phyloP scores from a whole-genome alignment of 2,797 vertebrate genomes.

The Dendrocincla tyrannina region DNA sequence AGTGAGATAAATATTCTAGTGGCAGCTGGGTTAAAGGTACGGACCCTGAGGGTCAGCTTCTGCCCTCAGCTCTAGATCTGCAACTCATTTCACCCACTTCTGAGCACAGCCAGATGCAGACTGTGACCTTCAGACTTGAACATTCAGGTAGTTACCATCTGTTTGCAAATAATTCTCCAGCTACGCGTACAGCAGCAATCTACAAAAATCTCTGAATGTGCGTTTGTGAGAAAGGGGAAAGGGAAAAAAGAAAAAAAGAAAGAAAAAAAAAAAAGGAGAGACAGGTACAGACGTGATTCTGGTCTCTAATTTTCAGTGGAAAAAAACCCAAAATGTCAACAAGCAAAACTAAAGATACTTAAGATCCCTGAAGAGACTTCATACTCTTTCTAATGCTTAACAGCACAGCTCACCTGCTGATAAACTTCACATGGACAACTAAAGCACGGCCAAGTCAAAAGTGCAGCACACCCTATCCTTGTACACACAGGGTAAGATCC shows the following conservation, averaged over 20 bases:
- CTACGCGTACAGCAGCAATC: not conserved
- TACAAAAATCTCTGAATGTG: not conserved
- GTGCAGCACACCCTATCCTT: not conserved
- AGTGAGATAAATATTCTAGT: constrained; percentile 26
- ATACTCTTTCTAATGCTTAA: constrained; percentile 18
- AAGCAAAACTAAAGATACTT: constrained; percentile 30
- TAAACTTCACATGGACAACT: not conserved
- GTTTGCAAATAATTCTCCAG: not conserved
- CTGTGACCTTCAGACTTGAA: not conserved
- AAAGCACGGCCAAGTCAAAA: not conserved
- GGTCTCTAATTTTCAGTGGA: not conserved
- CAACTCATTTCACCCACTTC: not conserved
- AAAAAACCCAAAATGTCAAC: not conserved
- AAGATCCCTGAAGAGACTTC: constrained; percentile 51
- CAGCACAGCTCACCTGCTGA: constrained; percentile 1
- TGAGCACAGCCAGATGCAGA: not conserved
- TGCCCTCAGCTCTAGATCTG: constrained; percentile 16
- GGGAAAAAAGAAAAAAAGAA: too few relatives aligned
- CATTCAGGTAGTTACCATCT: not conserved
- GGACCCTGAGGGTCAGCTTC: not conserved
- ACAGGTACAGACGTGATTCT: not conserved
- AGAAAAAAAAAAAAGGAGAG: not conserved
- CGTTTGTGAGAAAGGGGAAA: not conserved
- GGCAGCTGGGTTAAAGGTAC: constrained; percentile 25
- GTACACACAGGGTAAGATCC: not conserved